A percentile compares a stretch with the other conserved stretches of the same genome.
Evolutionary conservation across 2,797 vertebrate species (phyloP).

Genomic region (Acanthiza pusilla): DNA sequence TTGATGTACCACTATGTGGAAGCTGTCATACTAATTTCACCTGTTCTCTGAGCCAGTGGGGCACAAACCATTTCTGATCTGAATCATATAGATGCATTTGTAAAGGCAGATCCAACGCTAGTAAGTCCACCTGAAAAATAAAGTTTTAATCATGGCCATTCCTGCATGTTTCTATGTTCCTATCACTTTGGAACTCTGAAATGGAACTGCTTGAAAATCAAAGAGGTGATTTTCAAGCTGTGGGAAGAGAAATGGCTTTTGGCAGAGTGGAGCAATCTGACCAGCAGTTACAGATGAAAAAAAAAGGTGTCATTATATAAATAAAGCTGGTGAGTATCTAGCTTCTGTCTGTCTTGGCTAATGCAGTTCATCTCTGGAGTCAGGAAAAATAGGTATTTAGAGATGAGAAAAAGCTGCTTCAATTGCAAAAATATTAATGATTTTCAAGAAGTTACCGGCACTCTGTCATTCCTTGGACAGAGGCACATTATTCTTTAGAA

Average conservation of each 20-base stretch:
- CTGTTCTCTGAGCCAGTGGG: not conserved
- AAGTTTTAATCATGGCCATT: not conserved
- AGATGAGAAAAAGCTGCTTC: not conserved
- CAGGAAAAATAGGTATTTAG: not conserved
- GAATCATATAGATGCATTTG: not conserved
- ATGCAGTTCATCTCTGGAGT: not conserved
- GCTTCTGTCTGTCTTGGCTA: not conserved
- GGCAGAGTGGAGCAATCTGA: not conserved
- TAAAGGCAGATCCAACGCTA: not conserved
- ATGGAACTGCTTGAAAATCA: not conserved
- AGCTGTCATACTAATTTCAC: not conserved
- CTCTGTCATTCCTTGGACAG: not conserved
- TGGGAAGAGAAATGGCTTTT: not conserved
- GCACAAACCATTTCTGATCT: not conserved
- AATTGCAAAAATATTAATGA: not conserved
- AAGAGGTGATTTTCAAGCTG: not conserved
- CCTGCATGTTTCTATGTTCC: not conserved
- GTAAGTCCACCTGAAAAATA: not conserved
- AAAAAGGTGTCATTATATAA: not conserved
- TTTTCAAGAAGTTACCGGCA: not conserved
- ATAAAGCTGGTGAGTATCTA: not conserved
- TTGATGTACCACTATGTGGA: not conserved
- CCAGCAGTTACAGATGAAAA: not conserved
- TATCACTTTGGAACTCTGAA: not conserved
- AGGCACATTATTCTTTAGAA: not conserved